Evolutionary conservation across 2,888 invertebrate genomes (phyloP), one percentile per base, ranked within the genome.

Genomic region (Drosophila siamana): DNA sequence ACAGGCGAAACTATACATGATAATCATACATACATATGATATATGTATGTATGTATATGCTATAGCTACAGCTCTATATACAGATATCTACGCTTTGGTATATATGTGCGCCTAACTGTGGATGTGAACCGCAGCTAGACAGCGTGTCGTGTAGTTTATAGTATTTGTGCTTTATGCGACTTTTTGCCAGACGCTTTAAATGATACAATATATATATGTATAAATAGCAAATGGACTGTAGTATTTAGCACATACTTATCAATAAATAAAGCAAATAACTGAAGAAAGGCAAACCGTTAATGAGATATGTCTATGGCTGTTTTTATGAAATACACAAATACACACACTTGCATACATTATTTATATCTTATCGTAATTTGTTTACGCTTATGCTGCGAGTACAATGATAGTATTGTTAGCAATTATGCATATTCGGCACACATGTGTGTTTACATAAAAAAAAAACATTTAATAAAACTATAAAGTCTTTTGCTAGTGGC

Each of bases 241-340:
- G 44, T 46, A 69, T 57, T 75, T 74, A 69, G 56, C 70, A 75
- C 66, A 70, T 50, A 47, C 61, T 66, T 76, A 65, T 56, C 64
- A 74, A 75, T 44, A 64, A 64, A 38, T 60, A 44, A 54, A 13
- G 70, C 76, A 75, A 74, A 74, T 46, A 64, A n/a, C n/a, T 11
- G 13, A 28, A 26, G 13, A 47, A 46, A 16, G 11, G 8, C 11
- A 54, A 51, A 59, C 63, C 38, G 61, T 47, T 74, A 63, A 63
- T 59, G 52, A 60, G 30, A 52, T 41, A 41, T 11, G 28, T 28
- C 52, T 13, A n/a, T 28, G 28, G 7, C 15, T 38, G 36, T 13
- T 38, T 38, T 38, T n/a, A 33, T 26, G 22, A 43, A 43, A 22
- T 22, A 7, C 19, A n/a, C 19, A 22, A 7, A 44, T 24, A 44